phyloP scores from a whole-genome alignment of 2,113 vertebrate genomes.

The Coracopsis vasa region DNA sequence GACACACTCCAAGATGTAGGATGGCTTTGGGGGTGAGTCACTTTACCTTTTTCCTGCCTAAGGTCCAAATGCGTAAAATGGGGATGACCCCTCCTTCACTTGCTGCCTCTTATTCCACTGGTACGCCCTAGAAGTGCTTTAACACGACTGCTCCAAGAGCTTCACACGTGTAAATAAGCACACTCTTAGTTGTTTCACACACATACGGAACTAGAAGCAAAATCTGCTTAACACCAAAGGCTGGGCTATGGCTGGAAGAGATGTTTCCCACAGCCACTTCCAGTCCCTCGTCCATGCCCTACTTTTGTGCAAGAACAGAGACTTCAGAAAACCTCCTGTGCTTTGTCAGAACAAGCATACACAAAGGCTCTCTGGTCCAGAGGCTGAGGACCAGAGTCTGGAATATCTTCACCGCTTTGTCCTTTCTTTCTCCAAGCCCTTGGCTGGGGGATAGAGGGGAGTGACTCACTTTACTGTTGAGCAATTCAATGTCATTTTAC shows the following conservation, averaged over 20 bases:
- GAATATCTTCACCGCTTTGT: neutral
- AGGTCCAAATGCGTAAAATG: neutral
- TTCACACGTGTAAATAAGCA: neutral
- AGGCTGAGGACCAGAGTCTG: neutral
- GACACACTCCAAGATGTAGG: accelerated
- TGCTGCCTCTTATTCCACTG: neutral
- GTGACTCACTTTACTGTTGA: neutral
- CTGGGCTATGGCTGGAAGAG: accelerated
- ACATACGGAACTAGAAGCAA: neutral
- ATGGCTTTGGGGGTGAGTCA: neutral
- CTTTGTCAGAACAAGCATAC: neutral
- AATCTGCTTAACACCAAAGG: neutral
- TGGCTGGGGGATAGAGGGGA: neutral
- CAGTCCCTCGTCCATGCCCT: neutral
- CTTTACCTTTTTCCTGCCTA: neutral
- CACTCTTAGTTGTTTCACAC: neutral
- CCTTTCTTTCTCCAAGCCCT: neutral
- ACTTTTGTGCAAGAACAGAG: neutral
- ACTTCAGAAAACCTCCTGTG: neutral
- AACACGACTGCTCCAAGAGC: accelerated
- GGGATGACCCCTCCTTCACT: neutral
- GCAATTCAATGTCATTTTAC: neutral
- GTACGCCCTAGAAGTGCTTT: neutral
- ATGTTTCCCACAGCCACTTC: neutral
- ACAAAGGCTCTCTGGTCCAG: neutral